Conservation (phyloP, 1,140 invertebrate species). For the Orussus abietinus region DNA sequence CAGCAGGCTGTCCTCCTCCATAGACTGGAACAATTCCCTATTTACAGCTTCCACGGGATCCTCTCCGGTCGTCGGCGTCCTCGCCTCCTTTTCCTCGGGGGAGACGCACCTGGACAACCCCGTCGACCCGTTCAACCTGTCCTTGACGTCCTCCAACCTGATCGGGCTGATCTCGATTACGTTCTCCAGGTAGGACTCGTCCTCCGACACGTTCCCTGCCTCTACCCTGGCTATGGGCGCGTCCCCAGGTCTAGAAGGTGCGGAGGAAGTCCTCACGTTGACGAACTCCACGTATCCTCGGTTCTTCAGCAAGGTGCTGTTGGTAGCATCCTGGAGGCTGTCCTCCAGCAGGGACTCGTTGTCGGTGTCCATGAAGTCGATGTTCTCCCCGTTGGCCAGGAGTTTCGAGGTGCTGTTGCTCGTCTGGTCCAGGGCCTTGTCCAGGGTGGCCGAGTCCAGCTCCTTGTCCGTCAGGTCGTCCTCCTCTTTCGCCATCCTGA, state of each 20-base stretch:
- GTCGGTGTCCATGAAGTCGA: slow-evolving; percentile 75
- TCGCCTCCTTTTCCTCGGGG: too few relatives aligned
- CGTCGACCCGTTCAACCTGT: slow-evolving; percentile 27
- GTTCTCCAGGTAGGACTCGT: slow-evolving; percentile 33
- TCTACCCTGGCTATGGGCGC: slow-evolving; percentile 46
- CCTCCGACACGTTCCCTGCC: slow-evolving; percentile 39
- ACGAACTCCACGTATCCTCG: slow-evolving; percentile 69
- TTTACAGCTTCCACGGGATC: slow-evolving; percentile 30
- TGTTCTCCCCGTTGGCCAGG: slow-evolving; percentile 51
- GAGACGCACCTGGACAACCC: too few relatives aligned
- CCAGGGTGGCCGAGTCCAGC: slow-evolving; percentile 36
- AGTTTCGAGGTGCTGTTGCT: slow-evolving; percentile 42
- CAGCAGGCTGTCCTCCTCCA: slow-evolving; percentile 61
- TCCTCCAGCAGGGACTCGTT: slow-evolving; percentile 61
- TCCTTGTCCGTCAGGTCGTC: slow-evolving; percentile 39
- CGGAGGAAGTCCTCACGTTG: slow-evolving; percentile 39
- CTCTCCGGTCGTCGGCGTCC: neutral
- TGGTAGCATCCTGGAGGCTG: slow-evolving; percentile 53
- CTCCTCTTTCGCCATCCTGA: slow-evolving; percentile 45
- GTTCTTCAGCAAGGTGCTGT: slow-evolving; percentile 56
- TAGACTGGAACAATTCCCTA: slow-evolving; percentile 37
- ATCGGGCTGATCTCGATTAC: slow-evolving; percentile 45
- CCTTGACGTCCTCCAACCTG: slow-evolving; percentile 42
- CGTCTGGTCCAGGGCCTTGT: slow-evolving; percentile 39
- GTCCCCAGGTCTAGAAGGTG: neutral